Evolutionary conservation across 2,888 invertebrate species (phyloP).

Genomic region (Dynastes grantii): DNA sequence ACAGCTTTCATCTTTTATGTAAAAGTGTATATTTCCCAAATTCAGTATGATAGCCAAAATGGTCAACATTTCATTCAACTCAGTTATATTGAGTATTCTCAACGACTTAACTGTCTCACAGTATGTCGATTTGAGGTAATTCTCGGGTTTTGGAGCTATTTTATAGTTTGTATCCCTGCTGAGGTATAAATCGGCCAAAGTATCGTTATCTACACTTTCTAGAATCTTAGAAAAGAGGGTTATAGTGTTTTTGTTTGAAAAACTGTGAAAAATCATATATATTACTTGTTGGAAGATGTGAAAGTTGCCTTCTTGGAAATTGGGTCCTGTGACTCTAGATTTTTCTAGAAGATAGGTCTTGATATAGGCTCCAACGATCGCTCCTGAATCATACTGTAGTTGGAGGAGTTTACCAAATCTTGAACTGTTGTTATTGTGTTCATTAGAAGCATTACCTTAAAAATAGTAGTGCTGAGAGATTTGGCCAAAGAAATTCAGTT

Average conservation of each 20-base stretch:
- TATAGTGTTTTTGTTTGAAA: background rate
- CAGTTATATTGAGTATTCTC: constrained; percentile 61
- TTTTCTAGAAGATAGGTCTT: constrained; percentile 69
- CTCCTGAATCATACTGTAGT: constrained; percentile 64
- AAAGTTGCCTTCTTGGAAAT: constrained; percentile 65
- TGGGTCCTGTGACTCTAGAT: constrained; percentile 66
- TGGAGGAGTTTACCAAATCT: constrained; percentile 69
- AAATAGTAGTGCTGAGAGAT: too few relatives aligned
- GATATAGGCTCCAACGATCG: constrained; percentile 66
- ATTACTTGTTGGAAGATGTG: constrained; percentile 69
- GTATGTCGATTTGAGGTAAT: constrained; percentile 57
- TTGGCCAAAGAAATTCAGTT: too few relatives aligned
- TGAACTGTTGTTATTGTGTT: constrained; percentile 68
- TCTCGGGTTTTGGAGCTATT: constrained; percentile 57
- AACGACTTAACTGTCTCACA: constrained; percentile 63
- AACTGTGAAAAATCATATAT: too few relatives aligned
- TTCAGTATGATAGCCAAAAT: constrained; percentile 65
- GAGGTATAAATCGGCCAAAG: constrained; percentile 61
- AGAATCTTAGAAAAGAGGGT: constrained; percentile 59
- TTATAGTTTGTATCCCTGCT: constrained; percentile 59
- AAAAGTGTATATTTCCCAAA: constrained; percentile 66
- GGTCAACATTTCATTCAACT: constrained; percentile 61
- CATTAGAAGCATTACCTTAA: constrained; percentile 68
- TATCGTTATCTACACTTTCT: constrained; percentile 59
- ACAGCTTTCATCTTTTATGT: constrained; percentile 56